Evolutionary conservation across 2,888 invertebrate species (phyloP), one percentile per base, ranked within the genome.

Genomic region (Furcula furcula): DNA sequence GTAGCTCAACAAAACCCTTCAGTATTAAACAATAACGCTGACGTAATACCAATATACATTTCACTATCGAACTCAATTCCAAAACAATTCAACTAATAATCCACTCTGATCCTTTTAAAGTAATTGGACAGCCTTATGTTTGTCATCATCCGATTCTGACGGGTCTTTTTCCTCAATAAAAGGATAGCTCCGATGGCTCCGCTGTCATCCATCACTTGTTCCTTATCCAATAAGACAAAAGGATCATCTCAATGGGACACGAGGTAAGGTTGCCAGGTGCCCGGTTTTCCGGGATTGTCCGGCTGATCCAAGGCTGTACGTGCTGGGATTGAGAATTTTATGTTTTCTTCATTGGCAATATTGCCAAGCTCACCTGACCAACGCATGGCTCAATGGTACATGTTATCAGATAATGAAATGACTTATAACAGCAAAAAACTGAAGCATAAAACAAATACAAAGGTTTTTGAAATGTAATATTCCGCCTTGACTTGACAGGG

Each of bases 191-290:
- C 42, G 59, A 51, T 55, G 52, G 46, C 51, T 57, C 38, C 44
- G 43, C 43, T 50, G 41, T 46, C 55, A 53, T 52, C 49, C 48
- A 41, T 62, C 53, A 54, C 60, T 65, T 46, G 51, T 55, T 49
- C 46, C 44, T 49, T 52, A 59, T 55, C 52, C 49, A 52, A 50
- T 54, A 62, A 65, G 63, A 65, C 65, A 63, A 64, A 57, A 55
- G 55, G 55, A 54, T 49, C 57, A 53, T 52, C 60, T 54, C 55
- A 55, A 65, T 57, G 44, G 49, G 49, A 9, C 14, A 25, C 12
- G 23, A 6, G 12, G 12, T 4, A 9, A 12, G n/a, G 26, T 26
- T 14, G 30, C 33, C 40, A 36, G 25, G 42, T 40, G 35, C 40
- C 32, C n/a, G 4, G n/a, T 7, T 11, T 26, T 26, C 3, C 14